Conservation (phyloP, 2,797 vertebrate genomes). For the Pitangus sulphuratus region DNA sequence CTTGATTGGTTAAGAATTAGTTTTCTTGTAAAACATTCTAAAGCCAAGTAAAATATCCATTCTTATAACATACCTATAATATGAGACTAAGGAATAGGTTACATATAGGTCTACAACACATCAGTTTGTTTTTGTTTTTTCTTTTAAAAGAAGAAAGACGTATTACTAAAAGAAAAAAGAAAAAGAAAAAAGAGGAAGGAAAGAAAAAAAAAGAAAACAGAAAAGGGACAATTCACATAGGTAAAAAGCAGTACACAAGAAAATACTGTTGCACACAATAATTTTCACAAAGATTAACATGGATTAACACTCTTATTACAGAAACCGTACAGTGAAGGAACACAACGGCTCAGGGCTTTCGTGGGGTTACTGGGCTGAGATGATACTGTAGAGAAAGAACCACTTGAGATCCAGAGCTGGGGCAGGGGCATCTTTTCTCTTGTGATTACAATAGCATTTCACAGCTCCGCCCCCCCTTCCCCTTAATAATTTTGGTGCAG, state of each 20-base stretch:
- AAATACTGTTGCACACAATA: conserved; percentile 93
- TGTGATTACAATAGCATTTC: background rate
- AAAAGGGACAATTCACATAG: conserved; percentile 79
- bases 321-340: conserved; percentile 89
- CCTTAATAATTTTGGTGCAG: conserved; percentile 42
- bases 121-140: conserved; percentile 82
- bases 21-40: conserved; percentile 98
- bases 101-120: conserved; percentile 92
- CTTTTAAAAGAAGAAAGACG: conserved; percentile 79
- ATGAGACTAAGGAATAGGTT: conserved; percentile 94
- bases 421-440: conserved; percentile 46
- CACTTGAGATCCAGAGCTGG: conserved; percentile 33
- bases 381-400: conserved; percentile 73
- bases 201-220: conserved; percentile 58
- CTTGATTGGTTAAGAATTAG: conserved; percentile 95
- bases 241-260: conserved; percentile 85
- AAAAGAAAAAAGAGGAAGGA: conserved; percentile 69
- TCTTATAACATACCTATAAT: conserved; percentile 97
- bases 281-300: conserved; percentile 91
- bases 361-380: conserved; percentile 84
- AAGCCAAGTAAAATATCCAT: conserved; percentile 99
- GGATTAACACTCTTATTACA: conserved; percentile 88
- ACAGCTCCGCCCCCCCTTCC: background rate
- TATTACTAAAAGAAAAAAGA: conserved; percentile 79
- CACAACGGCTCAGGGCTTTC: conserved; percentile 82